phyloP scores from a whole-genome alignment of 2,797 vertebrate species.

The Ciconia nigra region DNA sequence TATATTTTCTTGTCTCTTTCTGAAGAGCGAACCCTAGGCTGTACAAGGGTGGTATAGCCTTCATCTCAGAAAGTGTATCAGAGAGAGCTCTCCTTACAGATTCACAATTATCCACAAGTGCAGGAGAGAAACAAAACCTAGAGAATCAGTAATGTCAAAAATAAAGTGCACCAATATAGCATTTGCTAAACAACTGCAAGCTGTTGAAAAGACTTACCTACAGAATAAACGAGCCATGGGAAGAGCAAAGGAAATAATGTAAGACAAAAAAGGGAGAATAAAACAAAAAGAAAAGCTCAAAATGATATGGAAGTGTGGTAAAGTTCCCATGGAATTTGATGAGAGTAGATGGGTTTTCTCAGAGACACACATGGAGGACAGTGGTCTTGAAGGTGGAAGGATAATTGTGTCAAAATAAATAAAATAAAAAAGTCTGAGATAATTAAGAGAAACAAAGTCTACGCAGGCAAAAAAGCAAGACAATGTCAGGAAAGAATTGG shows the following conservation, averaged over 20 bases:
- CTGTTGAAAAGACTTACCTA: background rate
- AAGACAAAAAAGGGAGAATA: background rate
- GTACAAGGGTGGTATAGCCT: background rate
- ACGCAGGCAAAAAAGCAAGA: background rate
- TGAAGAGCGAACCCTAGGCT: background rate
- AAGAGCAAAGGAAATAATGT: background rate
- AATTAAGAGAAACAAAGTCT: background rate
- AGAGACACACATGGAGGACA: background rate
- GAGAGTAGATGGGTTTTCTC: background rate
- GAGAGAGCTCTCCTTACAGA: background rate
- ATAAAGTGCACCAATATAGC: background rate
- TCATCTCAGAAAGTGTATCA: background rate
- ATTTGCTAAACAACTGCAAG: background rate
- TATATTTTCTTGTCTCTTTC: background rate
- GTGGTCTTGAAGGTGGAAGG: background rate
- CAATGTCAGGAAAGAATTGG: background rate
- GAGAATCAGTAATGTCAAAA: background rate
- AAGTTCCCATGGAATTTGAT: background rate
- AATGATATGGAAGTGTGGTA: background rate
- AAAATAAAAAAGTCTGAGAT: background rate
- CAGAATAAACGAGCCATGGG: background rate
- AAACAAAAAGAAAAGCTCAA: background rate
- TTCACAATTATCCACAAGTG: background rate
- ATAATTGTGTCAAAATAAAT: background rate
- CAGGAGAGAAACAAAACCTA: background rate